Conservation (phyloP, 2,888 invertebrate species). For the Macaria liturata region DNA sequence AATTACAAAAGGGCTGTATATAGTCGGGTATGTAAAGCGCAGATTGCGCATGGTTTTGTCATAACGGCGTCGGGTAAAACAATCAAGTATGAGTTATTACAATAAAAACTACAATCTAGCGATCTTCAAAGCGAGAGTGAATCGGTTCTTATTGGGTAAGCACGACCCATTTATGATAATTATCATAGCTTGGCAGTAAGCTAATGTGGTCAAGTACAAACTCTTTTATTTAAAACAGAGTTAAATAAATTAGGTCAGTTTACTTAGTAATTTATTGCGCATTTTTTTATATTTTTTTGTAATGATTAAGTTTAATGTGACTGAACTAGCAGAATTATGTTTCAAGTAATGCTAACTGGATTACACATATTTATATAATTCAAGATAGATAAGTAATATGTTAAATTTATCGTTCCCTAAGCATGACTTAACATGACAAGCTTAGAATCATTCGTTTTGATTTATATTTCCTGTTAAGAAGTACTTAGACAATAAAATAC, state of each 20-base stretch:
- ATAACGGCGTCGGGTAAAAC: slow-evolving; percentile 5
- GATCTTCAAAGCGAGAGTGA: too few species aligned
- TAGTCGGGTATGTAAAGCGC: neutral
- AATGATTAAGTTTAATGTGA: too few species aligned
- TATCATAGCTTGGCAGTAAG: too few species aligned
- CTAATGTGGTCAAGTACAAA: too few species aligned
- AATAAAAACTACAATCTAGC: too few species aligned
- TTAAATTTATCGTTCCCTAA: neutral
- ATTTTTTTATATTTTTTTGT: too few species aligned
- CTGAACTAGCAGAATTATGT: neutral
- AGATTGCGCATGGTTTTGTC: slow-evolving; percentile 12
- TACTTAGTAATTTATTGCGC: too few species aligned
- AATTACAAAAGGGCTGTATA: neutral
- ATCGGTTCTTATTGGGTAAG: too few species aligned
- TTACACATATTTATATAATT: neutral
- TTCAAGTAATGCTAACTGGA: neutral
- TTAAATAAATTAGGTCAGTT: too few species aligned
- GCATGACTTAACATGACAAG: neutral
- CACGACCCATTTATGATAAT: too few species aligned
- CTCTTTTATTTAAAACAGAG: too few species aligned
- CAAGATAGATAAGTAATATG: neutral
- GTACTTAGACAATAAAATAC: slow-evolving; percentile 1
- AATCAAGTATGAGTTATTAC: neutral
- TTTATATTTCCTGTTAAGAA: slow-evolving; percentile 8
- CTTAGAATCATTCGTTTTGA: neutral